Base-by-base conservation (phyloP, 2,113 vertebrate species). In the Saguinus midas region DNA sequence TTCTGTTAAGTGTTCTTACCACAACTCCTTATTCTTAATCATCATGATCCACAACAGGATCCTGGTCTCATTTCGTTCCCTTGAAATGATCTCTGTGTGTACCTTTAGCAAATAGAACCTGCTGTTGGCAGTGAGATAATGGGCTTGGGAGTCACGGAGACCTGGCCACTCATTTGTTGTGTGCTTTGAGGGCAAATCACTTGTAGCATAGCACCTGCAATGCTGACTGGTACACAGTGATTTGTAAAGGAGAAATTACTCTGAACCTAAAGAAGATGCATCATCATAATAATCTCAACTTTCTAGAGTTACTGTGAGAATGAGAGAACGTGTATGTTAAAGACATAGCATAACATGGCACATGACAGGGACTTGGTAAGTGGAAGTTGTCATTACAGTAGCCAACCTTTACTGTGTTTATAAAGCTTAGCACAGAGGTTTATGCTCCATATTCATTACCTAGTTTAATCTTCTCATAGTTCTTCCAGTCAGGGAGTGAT, bases 281-380 rank as follows among this genome's bases (percentile, higher is more conserved):
- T 40, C 5, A 12, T 45, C 9, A 23, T 37, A 12, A 45, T 32
- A 37, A 58, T 64, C 35, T 8, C 45, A 37, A 6, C 61, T 87
- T 90, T 57, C 87, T 80, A 48, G 68, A 45, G 61, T 84, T 40
- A 20, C 16, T 57, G 84, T 88, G 86, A n/a, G 18, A 73, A 64
- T 10, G 37, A 58, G 52, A 50, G 17, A 64, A 21, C 9, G 18
- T 35, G 21, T 17, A 66, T 23, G 18, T 35, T 45, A 37, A 61
- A 23, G 40, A 48, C 21, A 83, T 6, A 21, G 55, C 3, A 1
- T 35, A 76, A 43, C 1, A 18, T 61, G 27, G 1, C 35, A 57
- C 13, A 32, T 16, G 94, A 20, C 43, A 64, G 32, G 58, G 48
- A 10, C 16, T n/a, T 57, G 35, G 21, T 50, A n/a, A 76, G 35